Percentiles rank a stretch among this genome's conserved stretches.
phyloP scores from a whole-genome alignment of 2,113 vertebrate species.

The Crotophaga sulcirostris region DNA sequence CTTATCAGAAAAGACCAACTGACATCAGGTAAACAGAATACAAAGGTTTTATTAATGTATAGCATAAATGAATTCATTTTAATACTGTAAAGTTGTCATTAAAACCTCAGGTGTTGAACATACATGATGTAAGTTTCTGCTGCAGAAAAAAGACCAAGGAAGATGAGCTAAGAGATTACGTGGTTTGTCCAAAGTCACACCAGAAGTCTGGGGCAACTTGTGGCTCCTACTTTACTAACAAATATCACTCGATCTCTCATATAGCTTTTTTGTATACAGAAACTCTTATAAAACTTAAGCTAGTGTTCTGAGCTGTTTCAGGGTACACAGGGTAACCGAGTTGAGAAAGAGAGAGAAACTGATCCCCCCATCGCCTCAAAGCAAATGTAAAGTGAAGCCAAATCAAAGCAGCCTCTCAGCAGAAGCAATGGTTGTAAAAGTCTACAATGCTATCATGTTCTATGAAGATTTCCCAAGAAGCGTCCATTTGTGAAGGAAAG shows the following conservation, averaged over 20 bases:
- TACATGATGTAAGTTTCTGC: neutral
- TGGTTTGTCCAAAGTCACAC: neutral
- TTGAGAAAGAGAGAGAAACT: neutral
- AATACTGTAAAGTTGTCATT: neutral
- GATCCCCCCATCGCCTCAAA: neutral
- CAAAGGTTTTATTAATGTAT: neutral
- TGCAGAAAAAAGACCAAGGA: neutral
- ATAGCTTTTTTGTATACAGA: neutral
- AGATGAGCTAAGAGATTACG: neutral
- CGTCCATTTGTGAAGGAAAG: neutral
- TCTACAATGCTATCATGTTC: no score
- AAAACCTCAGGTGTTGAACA: neutral
- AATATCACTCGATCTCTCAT: neutral
- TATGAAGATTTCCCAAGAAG: neutral
- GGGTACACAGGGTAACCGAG: neutral
- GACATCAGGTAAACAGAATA: neutral
- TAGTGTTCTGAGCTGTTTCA: neutral
- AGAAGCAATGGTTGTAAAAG: neutral
- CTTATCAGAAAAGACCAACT: neutral
- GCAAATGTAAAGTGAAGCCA: neutral
- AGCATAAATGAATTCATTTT: neutral
- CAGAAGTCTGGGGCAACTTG: neutral
- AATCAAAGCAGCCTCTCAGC: neutral
- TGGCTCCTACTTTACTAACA: neutral
- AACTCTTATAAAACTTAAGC: neutral